These are phyloP conservation scores for Eristalis arbustorum DNA, from an alignment of 2,888 invertebrate species.

Conservation along the genomic window DNA sequence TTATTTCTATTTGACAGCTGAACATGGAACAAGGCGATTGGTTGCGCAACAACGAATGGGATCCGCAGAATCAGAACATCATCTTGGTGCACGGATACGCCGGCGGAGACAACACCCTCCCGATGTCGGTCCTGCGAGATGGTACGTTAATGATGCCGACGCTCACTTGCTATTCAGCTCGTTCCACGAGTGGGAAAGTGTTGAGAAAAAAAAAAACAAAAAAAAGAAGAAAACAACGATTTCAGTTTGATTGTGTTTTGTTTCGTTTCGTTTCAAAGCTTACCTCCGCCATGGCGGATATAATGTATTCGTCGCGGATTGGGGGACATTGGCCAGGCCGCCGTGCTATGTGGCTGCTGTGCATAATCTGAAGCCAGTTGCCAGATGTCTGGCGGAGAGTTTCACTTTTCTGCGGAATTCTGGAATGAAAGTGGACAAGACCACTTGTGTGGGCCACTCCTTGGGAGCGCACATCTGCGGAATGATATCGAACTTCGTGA, in stretches of 20 bases:
- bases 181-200: background rate
- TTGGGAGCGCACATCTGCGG: constrained; percentile 89
- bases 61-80: constrained; percentile 86
- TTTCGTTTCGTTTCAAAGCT: constrained; percentile 80
- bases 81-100: constrained; percentile 89
- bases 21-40: constrained; percentile 85
- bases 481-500: constrained; percentile 86
- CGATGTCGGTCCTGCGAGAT: constrained; percentile 87
- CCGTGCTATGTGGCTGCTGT: constrained; percentile 89
- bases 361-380: constrained; percentile 87
- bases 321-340: constrained; percentile 86
- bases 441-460: constrained; percentile 90
- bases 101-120: constrained; percentile 87
- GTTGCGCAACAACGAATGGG: constrained; percentile 87
- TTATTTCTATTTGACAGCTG: constrained; percentile 79
- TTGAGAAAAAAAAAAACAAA: background rate
- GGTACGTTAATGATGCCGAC: constrained; percentile 80
- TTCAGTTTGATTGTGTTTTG: background rate
- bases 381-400: constrained; percentile 85
- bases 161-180: background rate
- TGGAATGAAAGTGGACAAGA: constrained; percentile 84
- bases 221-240: too few relatives aligned
- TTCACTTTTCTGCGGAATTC: constrained; percentile 84
- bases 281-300: constrained; percentile 87
- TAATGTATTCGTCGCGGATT: constrained; percentile 89